These are phyloP conservation scores for Phortica magna DNA, from an alignment of 2,888 invertebrate species.

Conservation along the genomic window DNA sequence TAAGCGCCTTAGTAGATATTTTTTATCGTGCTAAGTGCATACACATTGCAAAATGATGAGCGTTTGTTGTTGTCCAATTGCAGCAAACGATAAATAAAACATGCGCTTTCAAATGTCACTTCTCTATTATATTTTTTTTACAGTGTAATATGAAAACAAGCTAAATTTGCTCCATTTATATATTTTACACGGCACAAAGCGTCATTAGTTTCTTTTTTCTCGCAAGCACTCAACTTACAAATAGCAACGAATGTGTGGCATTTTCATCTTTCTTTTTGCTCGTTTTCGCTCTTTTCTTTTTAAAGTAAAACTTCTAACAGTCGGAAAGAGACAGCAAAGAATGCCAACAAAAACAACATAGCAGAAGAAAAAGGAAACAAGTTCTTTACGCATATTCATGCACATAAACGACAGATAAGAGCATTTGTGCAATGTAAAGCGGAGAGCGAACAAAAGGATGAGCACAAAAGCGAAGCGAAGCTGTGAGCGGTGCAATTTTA, in stretches of 20 bases:
- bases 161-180: conserved; percentile 71
- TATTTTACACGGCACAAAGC: conserved; percentile 39
- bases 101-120: too few relatives aligned
- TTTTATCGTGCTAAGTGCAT: too few relatives aligned
- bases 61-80: too few relatives aligned
- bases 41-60: too few relatives aligned
- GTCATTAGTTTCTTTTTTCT: conserved; percentile 65
- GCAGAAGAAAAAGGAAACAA: not conserved
- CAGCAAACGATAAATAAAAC: too few relatives aligned
- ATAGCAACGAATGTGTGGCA: conserved; percentile 47
- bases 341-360: not conserved
- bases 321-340: not conserved
- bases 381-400: not conserved
- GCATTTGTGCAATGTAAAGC: not conserved
- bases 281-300: conserved; percentile 15
- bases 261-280: conserved; percentile 1
- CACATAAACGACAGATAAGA: conserved; percentile 7
- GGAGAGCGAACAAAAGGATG: conserved; percentile 13
- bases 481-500: not conserved
- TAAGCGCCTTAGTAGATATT: too few relatives aligned
- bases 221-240: conserved; percentile 1
- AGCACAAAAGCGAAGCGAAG: conserved; percentile 5
- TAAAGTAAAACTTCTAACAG: conserved; percentile 3
- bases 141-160: conserved; percentile 56
- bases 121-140: not conserved